A percentile compares a stretch with the other conserved stretches of the same genome.
These are phyloP conservation scores for Lasioglossum calceatum DNA, from an alignment of 2,888 invertebrate genomes.

Conservation along the genomic window DNA sequence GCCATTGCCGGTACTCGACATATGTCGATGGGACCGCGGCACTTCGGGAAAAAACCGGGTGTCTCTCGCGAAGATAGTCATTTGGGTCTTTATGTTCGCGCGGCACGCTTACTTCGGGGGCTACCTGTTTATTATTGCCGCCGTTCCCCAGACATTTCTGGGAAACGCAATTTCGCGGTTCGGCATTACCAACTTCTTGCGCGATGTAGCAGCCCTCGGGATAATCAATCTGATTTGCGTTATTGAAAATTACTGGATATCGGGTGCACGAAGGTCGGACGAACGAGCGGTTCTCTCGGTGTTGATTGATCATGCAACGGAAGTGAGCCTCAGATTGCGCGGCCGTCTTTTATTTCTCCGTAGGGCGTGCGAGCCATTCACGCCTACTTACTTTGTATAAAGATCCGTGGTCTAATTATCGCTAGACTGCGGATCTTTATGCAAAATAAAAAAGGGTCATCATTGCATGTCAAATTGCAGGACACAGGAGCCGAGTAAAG, in stretches of 20 bases:
- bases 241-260: slow-evolving; percentile 21
- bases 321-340: neutral
- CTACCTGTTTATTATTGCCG: slow-evolving; percentile 54
- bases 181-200: neutral
- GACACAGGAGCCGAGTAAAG: too few relatives aligned
- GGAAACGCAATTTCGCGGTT: slow-evolving; percentile 28
- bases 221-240: slow-evolving; percentile 37
- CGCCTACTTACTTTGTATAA: neutral
- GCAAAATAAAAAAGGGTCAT: too few relatives aligned
- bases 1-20: neutral
- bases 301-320: neutral
- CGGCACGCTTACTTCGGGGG: slow-evolving; percentile 36
- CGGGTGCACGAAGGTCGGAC: neutral
- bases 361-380: neutral
- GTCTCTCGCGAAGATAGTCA: slow-evolving; percentile 47
- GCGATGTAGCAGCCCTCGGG: neutral
- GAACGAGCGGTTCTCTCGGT: neutral
- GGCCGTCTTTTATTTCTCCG: neutral
- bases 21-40: neutral
- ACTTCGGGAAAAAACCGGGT: slow-evolving; percentile 18
- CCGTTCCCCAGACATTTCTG: slow-evolving; percentile 19
- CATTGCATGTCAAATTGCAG: too few relatives aligned
- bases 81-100: slow-evolving; percentile 41
- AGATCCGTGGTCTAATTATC: too few relatives aligned
- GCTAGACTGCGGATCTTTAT: too few relatives aligned